phyloP scores from a whole-genome alignment of 2,888 invertebrate species.

The Pheosia gnoma region DNA sequence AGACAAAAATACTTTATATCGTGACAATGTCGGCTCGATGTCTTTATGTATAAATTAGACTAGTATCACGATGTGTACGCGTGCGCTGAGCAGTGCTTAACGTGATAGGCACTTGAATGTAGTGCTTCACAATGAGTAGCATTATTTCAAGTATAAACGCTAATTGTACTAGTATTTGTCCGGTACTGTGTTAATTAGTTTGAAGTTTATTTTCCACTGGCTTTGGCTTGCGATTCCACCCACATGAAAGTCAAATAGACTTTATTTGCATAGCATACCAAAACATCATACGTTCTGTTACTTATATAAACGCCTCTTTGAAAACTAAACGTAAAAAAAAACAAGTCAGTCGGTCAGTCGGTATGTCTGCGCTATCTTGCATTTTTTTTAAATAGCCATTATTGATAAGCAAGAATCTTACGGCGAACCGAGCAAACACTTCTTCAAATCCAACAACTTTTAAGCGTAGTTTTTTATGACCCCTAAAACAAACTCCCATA shows the following conservation, averaged over 20 bases:
- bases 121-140: neutral
- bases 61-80: neutral
- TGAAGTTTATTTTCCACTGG: neutral
- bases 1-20: neutral
- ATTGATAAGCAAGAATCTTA: no score
- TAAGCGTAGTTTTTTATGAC: neutral
- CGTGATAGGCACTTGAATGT: neutral
- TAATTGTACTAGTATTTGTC: neutral
- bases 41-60: neutral
- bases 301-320: no score
- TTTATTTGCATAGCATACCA: neutral
- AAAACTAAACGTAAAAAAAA: no score
- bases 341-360: no score
- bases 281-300: no score
- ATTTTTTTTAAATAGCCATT: no score
- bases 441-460: no score
- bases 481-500: neutral
- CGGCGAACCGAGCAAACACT: no score
- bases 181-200: constrained; percentile 2
- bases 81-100: constrained; percentile 1
- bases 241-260: neutral
- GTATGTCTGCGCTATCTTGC: no score
- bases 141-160: neutral
- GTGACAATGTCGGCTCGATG: neutral
- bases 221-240: neutral